Percentiles rank a stretch among this genome's conserved stretches.
These are phyloP conservation scores for Cetonia aurata DNA, from an alignment of 2,888 invertebrate genomes.

Conservation along the genomic window DNA sequence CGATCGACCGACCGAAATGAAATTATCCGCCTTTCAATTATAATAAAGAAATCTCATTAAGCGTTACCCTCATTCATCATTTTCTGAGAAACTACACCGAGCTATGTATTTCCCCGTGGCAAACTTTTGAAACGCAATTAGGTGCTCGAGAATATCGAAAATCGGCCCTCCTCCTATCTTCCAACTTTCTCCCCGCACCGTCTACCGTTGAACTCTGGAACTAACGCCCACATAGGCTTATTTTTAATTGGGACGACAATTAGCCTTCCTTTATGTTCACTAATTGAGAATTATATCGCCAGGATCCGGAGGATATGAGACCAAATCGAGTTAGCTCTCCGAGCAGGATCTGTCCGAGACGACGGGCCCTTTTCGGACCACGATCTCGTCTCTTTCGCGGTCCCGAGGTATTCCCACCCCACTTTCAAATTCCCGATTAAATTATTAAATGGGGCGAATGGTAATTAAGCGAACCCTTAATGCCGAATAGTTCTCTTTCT, in stretches of 20 bases:
- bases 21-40: too few relatives aligned
- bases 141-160: not conserved
- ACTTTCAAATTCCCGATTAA: constrained; percentile 34
- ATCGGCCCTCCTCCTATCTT: not conserved
- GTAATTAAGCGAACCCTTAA: constrained; percentile 33
- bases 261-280: constrained; percentile 32
- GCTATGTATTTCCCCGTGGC: not conserved
- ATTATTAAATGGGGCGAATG: constrained; percentile 33
- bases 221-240: constrained; percentile 15
- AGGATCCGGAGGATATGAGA: constrained; percentile 15
- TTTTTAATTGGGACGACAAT: constrained; percentile 36
- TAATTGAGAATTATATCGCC: constrained; percentile 37
- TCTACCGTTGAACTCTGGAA: not conserved
- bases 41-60: too few relatives aligned
- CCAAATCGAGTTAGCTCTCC: constrained; percentile 27
- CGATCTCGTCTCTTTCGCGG: constrained; percentile 5
- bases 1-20: too few relatives aligned
- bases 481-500: constrained; percentile 22
- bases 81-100: not conserved
- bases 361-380: not conserved
- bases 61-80: not conserved
- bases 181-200: not conserved
- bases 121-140: constrained; percentile 26
- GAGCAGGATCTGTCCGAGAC: not conserved
- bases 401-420: not conserved